Conservation (phyloP, 2,888 invertebrate genomes). For the Apotomis betuletana region DNA sequence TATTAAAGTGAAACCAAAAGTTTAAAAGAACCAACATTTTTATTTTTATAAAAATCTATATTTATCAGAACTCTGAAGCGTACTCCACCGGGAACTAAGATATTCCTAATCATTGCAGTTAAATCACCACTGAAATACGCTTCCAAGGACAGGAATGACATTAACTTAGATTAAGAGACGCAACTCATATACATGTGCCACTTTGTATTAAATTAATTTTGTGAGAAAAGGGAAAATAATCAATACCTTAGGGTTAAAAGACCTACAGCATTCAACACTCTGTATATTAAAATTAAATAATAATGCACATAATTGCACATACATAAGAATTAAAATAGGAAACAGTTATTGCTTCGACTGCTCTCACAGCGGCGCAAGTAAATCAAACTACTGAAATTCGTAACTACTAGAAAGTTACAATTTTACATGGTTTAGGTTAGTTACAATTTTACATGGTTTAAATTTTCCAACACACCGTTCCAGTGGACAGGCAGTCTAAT, state of each 20-base stretch:
- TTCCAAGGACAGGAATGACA: conserved; percentile 29
- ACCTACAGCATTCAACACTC: neutral
- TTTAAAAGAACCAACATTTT: conserved; percentile 41
- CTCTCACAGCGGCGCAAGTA: neutral
- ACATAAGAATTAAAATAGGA: neutral
- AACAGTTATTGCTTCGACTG: neutral
- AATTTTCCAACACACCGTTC: no score
- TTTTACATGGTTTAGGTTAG: no score
- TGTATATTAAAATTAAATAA: neutral
- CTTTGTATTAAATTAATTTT: conserved; percentile 1
- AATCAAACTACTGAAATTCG: neutral
- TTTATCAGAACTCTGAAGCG: conserved; percentile 24
- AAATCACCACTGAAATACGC: conserved; percentile 10
- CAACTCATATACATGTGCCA: neutral
- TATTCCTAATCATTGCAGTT: neutral
- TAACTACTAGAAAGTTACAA: neutral
- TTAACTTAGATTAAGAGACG: conserved; percentile 24
- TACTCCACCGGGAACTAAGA: conserved; percentile 7
- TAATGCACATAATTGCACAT: conserved; percentile 18
- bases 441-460: no score
- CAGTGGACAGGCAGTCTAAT: no score
- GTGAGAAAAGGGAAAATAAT: neutral
- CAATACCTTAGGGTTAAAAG: neutral
- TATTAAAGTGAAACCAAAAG: conserved; percentile 7
- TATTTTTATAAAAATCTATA: conserved; percentile 43